Percentiles rank a stretch among this genome's conserved stretches.
These are phyloP conservation scores for Perodicticus potto DNA, from an alignment of 2,797 vertebrate species.

Conservation along the genomic window DNA sequence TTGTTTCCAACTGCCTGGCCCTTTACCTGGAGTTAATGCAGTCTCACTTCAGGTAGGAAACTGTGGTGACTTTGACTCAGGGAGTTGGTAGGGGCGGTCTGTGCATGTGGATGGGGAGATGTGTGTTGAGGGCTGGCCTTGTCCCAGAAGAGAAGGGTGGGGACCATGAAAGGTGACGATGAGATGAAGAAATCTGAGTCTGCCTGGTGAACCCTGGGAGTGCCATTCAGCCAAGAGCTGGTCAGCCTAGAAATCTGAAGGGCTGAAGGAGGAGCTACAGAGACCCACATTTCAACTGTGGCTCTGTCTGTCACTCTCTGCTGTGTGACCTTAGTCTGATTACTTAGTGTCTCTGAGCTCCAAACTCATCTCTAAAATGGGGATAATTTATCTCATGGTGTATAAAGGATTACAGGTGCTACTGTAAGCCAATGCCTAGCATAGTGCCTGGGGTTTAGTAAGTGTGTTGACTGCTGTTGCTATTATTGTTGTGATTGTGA, in stretches of 20 bases:
- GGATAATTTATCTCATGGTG: neutral
- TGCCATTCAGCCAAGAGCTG: accelerated
- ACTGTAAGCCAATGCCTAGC: neutral
- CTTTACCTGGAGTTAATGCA: neutral
- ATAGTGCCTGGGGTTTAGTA: neutral
- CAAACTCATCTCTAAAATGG: neutral
- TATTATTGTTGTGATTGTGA: neutral
- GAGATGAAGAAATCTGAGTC: neutral
- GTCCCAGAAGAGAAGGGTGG: neutral
- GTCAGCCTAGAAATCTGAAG: neutral
- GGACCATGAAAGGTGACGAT: neutral
- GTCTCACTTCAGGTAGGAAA: neutral
- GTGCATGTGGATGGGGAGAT: accelerated
- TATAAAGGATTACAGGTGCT: accelerated
- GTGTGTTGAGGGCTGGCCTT: neutral
- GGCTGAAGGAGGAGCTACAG: neutral
- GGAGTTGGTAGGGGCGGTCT: neutral
- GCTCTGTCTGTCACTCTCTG: neutral
- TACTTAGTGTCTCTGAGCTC: neutral
- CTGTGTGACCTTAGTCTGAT: neutral
- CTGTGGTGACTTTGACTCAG: neutral
- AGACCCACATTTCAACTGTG: neutral
- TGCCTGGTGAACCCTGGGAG: neutral
- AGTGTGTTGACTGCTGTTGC: accelerated
- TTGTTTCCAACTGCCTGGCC: neutral